Evolutionary conservation across 2,797 vertebrate species (phyloP).

Genomic region (Rhadinocentrus ornatus): DNA sequence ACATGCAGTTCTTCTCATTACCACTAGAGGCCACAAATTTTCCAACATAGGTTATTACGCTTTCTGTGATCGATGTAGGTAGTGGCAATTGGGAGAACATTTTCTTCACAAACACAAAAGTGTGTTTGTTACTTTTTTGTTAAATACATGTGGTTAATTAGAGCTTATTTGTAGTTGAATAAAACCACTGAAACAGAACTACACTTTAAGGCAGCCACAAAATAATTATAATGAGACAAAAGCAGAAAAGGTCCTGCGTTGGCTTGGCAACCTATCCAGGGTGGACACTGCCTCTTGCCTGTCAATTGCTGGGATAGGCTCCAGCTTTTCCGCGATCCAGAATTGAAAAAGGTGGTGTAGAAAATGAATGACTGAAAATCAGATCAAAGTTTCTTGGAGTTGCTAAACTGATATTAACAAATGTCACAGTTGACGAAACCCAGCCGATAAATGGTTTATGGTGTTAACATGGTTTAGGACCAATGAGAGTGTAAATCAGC

Average conservation of each 20-base stretch:
- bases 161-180: not conserved
- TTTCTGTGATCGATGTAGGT: not conserved
- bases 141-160: not conserved
- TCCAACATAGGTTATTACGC: not conserved
- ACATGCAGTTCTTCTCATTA: not conserved
- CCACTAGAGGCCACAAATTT: not conserved
- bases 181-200: not conserved
- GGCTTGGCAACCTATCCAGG: too few relatives aligned
- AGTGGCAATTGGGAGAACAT: not conserved
- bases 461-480: conserved; percentile 35
- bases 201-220: not conserved
- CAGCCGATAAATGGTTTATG: conserved; percentile 36
- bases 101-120: not conserved
- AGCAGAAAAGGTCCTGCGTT: not conserved
- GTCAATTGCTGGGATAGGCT: too few relatives aligned
- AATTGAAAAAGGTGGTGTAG: too few relatives aligned
- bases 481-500: conserved; percentile 30
- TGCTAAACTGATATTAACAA: conserved; percentile 3
- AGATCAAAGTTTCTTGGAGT: conserved; percentile 4
- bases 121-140: not conserved
- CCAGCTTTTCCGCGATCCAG: too few relatives aligned
- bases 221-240: not conserved
- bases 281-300: too few relatives aligned
- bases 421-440: conserved; percentile 34
- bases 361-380: too few relatives aligned